Conservation (phyloP, 2,113 vertebrate genomes). For the Alexandromys fortis region DNA sequence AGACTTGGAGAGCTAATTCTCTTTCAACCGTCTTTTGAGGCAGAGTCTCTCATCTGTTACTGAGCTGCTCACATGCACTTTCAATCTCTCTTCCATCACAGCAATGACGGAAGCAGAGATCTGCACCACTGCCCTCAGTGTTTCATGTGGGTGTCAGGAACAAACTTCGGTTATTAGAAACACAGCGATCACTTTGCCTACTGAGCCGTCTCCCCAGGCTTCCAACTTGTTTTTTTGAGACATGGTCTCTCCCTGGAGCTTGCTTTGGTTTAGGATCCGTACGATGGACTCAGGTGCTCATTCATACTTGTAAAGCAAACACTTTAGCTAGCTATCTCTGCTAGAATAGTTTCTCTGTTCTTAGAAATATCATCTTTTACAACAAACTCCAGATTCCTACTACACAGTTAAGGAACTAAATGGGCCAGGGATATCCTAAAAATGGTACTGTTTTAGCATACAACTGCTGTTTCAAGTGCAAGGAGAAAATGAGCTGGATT, state of each 20-base stretch:
- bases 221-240: neutral
- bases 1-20: neutral
- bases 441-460: neutral
- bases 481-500: neutral
- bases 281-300: neutral
- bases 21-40: neutral
- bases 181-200: neutral
- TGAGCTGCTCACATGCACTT: neutral
- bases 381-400: constrained; percentile 35
- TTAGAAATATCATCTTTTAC: neutral
- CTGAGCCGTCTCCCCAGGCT: neutral
- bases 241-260: neutral
- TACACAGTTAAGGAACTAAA: constrained; percentile 45
- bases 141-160: neutral
- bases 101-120: neutral
- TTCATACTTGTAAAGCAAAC: neutral
- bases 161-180: neutral
- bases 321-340: neutral
- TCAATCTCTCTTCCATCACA: neutral
- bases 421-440: neutral
- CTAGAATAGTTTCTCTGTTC: neutral
- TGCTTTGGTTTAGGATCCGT: neutral
- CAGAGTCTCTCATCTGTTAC: no score
- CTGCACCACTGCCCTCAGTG: neutral
- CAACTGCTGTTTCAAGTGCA: neutral